Conservation (phyloP, 2,113 vertebrate species). For the Ciconia stormi region DNA sequence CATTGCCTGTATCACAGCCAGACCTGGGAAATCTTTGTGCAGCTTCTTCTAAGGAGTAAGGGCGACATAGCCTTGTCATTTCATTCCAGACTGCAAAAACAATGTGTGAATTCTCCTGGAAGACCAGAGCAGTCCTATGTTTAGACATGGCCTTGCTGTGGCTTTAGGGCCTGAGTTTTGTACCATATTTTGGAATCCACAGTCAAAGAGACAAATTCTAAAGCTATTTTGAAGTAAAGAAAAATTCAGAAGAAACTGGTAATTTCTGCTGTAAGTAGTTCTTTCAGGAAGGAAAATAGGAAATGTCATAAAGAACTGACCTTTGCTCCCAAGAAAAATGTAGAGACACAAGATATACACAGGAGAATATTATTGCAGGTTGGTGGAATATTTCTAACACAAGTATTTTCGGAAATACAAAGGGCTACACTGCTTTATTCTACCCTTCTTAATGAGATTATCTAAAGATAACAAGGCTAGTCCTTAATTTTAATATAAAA, state of each 20-base stretch:
- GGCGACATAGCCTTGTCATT: not conserved
- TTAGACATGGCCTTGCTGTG: not conserved
- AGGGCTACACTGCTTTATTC: not conserved
- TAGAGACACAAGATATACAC: not conserved
- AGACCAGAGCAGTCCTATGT: not conserved
- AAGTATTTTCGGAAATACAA: not conserved
- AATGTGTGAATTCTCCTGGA: not conserved
- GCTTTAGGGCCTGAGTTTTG: not conserved
- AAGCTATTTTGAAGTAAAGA: not conserved
- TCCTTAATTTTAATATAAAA: not conserved
- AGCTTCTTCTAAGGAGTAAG: not conserved
- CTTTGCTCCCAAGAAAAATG: not conserved
- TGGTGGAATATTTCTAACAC: not conserved
- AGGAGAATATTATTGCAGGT: not conserved
- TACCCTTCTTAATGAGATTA: not conserved
- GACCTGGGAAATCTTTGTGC: not conserved
- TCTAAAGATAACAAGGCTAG: not conserved
- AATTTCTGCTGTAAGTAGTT: not conserved
- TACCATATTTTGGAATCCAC: not conserved
- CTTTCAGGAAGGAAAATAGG: not conserved
- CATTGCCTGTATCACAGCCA: not conserved
- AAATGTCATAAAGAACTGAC: not conserved
- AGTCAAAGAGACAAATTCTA: not conserved
- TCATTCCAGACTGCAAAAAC: not conserved
- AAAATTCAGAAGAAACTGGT: not conserved